phyloP scores from a whole-genome alignment of 1,140 invertebrate species.

The Caerostris darwini region DNA sequence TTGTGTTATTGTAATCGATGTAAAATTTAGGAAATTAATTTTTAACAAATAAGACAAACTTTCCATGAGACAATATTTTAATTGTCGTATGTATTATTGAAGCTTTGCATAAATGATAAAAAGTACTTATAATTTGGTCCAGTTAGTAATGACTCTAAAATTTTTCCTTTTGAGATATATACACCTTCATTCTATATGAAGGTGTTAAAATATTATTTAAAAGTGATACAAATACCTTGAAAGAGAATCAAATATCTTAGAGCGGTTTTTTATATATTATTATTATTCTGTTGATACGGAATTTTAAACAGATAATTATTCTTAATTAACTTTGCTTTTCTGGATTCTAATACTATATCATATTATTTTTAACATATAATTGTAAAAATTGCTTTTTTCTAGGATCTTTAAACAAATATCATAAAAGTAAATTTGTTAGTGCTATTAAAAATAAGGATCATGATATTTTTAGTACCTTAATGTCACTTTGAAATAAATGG shows the following conservation, averaged over 20 bases:
- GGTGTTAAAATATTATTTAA: background rate
- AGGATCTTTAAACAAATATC: too few species aligned
- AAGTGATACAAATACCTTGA: too few species aligned
- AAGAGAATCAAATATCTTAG: too few species aligned
- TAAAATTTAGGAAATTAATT: background rate
- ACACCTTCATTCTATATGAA: background rate
- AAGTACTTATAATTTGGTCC: background rate
- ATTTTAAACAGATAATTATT: background rate
- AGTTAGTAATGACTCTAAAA: background rate
- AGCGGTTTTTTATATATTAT: too few species aligned
- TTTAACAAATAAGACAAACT: background rate
- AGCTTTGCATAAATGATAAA: background rate
- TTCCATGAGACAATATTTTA: background rate
- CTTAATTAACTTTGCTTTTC: background rate
- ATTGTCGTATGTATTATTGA: background rate
- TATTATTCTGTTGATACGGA: background rate
- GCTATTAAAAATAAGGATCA: too few species aligned
- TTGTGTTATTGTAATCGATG: too few species aligned
- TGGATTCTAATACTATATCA: background rate
- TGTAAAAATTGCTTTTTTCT: background rate
- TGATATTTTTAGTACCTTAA: too few species aligned
- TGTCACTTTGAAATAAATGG: too few species aligned
- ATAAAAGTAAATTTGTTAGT: too few species aligned
- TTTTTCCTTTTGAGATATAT: too few species aligned
- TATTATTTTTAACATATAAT: background rate